A percentile compares a stretch with the other conserved stretches of the same genome.
phyloP scores from a whole-genome alignment of 1,140 invertebrate genomes.

The Bombus superbus region DNA sequence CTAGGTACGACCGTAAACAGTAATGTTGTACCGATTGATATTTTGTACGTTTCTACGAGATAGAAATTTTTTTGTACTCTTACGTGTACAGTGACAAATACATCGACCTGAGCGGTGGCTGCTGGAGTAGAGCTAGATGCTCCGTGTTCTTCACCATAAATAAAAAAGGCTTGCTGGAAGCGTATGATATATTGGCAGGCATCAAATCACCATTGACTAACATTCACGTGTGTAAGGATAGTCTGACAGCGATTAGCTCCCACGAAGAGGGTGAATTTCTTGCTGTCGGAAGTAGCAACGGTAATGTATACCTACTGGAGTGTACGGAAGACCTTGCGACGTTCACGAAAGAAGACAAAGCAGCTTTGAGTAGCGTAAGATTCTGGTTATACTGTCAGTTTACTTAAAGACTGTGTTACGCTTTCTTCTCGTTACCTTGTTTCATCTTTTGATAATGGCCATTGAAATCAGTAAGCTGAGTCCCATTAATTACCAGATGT shows the following conservation, averaged over 20 bases:
- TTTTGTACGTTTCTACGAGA: too few species aligned
- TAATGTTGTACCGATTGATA: too few species aligned
- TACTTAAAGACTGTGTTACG: too few species aligned
- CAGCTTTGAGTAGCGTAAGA: conserved; percentile 88
- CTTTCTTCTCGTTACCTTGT: background rate
- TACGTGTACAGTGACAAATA: conserved; percentile 9
- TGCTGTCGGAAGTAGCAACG: conserved; percentile 91
- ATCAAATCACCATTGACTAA: conserved; percentile 90
- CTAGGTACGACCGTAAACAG: conserved; percentile 69
- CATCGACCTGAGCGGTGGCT: conserved; percentile 88
- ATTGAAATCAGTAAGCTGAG: background rate
- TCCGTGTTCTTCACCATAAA: conserved; percentile 77
- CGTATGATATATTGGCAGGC: conserved; percentile 93
- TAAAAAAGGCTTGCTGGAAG: conserved; percentile 90
- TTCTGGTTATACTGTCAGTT: too few species aligned
- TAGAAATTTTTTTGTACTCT: too few species aligned
- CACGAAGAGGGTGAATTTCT: conserved; percentile 85
- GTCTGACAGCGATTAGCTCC: conserved; percentile 84
- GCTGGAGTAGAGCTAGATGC: conserved; percentile 92
- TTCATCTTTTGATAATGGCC: too few species aligned
- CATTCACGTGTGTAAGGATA: conserved; percentile 88
- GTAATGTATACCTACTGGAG: conserved; percentile 92
- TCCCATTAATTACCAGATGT: background rate
- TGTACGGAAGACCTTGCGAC: conserved; percentile 90
- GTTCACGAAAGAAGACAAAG: conserved; percentile 92